Evolutionary conservation across 2,888 invertebrate species (phyloP), one percentile per base, ranked within the genome.

Genomic region (Stenodera caucasica): DNA sequence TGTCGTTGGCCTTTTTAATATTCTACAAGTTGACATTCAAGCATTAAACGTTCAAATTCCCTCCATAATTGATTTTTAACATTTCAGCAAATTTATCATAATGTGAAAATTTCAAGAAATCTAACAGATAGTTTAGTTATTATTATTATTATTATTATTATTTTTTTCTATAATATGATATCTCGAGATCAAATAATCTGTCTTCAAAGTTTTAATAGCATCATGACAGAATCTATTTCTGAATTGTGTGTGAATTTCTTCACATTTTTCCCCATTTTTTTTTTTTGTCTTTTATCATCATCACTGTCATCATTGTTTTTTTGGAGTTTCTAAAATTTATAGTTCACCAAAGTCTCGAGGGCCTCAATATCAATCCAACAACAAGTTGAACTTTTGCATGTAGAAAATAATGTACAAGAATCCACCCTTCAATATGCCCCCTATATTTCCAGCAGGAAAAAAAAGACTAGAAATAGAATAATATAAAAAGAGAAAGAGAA

Each of bases 1-100:
- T 64, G 55, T 58, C 32, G n/a, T 57, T 35, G 53, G 61, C 40
- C 55, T 57, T 62, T 49, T 65, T 62, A 57, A 64, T 54, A 61
- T 61, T 61, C 61, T 32, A 30, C 15, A 32, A 29, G 21, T 45
- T 23, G 50, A 50, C 53, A 26, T 29, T 57, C 53, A 50, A 35
- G 40, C 52, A 56, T 60, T 56, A 60, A 61, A 35, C 50, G 61
- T 57, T 45, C 55, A 53, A 57, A 53, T 61, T 61, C n/a, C n/a
- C n/a, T n/a, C n/a, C n/a, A n/a, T 52, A 56, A 60, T 60, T 60
- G 60, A 60, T 60, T 59, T 59, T 37, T 55, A 57, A 33, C 45
- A 33, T 55, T 49, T 26, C 49, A 30, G 12, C 23, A 11, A 18
- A 40, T 45, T 21, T 21, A 21, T 21, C 21, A 2, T 12, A 45